Conservation (phyloP, 2,888 invertebrate genomes). For the Didymodactylos carnosus region DNA sequence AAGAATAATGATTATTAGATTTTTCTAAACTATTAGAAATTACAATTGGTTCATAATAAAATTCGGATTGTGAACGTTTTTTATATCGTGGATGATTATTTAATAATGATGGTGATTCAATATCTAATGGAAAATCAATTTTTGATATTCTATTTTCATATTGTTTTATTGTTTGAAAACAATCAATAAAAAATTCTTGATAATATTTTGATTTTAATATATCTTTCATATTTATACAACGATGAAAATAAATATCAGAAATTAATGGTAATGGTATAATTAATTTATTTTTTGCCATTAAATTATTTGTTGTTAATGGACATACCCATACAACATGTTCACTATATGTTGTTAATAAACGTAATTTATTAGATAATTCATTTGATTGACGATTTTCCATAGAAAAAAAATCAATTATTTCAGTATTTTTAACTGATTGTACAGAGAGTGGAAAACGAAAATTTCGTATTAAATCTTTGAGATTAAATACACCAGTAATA, state of each 20-base stretch:
- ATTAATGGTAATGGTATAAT: neutral
- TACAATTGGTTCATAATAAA: neutral
- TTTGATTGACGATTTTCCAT: neutral
- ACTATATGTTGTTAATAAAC: neutral
- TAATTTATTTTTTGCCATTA: neutral
- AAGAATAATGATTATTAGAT: too few species aligned
- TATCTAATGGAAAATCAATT: neutral
- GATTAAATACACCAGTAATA: neutral
- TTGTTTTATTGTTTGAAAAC: neutral
- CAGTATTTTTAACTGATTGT: neutral
- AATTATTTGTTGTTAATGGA: neutral
- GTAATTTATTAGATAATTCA: neutral
- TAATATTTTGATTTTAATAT: neutral
- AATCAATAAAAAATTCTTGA: neutral
- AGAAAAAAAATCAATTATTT: neutral
- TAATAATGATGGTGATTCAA: neutral
- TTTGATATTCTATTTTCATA: neutral
- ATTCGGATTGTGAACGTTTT: neutral
- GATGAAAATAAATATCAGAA: neutral
- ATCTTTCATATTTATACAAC: neutral
- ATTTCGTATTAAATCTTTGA: neutral
- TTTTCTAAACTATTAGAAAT: too few species aligned
- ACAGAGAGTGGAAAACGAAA: neutral
- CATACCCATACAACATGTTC: neutral
- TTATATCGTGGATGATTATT: neutral